Conservation (phyloP, 2,113 vertebrate genomes). For the Micromys minutus region DNA sequence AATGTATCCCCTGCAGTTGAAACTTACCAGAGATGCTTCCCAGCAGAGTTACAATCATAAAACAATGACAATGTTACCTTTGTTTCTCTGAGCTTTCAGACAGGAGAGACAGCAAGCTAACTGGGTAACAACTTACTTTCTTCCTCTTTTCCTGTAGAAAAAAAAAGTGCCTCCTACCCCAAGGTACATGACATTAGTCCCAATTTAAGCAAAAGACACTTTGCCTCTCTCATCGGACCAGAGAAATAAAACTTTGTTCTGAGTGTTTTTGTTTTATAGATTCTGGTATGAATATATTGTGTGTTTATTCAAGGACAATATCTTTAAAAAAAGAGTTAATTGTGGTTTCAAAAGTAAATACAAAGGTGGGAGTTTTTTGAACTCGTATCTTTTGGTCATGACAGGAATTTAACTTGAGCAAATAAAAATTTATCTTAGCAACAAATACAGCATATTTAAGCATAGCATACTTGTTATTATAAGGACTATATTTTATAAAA, state of each 20-base stretch:
- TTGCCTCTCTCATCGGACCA: slow-evolving; percentile 50
- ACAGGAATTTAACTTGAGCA: not conserved
- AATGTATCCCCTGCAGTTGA: slow-evolving; percentile 85
- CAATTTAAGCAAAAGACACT: slow-evolving; percentile 45
- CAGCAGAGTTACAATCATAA: slow-evolving; percentile 87
- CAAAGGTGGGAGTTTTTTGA: slow-evolving; percentile 35
- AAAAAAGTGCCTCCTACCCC: slow-evolving; percentile 29
- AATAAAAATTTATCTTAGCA: not conserved
- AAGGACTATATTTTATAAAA: not conserved
- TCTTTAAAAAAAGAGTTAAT: slow-evolving; percentile 17
- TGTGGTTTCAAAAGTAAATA: slow-evolving; percentile 56
- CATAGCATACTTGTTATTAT: not conserved
- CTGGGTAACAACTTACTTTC: slow-evolving; percentile 74
- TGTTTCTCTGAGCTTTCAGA: slow-evolving; percentile 82
- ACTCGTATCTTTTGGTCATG: not conserved
- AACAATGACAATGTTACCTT: slow-evolving; percentile 84
- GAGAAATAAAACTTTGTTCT: slow-evolving; percentile 22
- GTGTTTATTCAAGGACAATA: slow-evolving; percentile 55
- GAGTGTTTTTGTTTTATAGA: slow-evolving; percentile 53
- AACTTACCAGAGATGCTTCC: slow-evolving; percentile 86
- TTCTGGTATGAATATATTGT: not conserved
- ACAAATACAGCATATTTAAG: not conserved
- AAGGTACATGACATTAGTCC: slow-evolving; percentile 40
- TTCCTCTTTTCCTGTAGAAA: slow-evolving; percentile 64
- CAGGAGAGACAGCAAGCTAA: slow-evolving; percentile 71